Evolutionary conservation across 2,797 vertebrate species (phyloP), one percentile per base, ranked within the genome.

Genomic region (Otolemur crassicaudatus): DNA sequence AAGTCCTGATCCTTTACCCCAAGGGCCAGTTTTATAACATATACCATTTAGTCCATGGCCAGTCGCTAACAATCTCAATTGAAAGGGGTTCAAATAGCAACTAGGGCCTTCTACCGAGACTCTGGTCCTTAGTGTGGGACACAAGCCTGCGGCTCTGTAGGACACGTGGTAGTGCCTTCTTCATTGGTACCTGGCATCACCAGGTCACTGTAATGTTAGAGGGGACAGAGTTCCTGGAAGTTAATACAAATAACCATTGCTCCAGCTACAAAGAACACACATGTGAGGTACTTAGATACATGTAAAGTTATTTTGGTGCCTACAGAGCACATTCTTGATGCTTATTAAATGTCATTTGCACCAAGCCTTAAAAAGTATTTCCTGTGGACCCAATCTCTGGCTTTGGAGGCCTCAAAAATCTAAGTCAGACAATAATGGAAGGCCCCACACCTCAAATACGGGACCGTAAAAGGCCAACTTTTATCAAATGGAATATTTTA

Each of bases 321-420:
- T 69, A 73, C 46, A 46, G 37, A 87, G 76, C 37, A 85, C 75
- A 94, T 75, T 88, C 88, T 83, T 96, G 94, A 94, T 73, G 89
- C 72, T 95, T 95, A 95, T 93, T 94, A 95, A 94, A 93, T 87
- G 91, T 75, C 49, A 87, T 83, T 73, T 87, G 83, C 72, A 91
- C 79, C n/a, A 73, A 89, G 91, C 80, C 84, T 87, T 87, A 84
- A 84, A 87, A 49, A 93, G 40, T 58, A 92, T 61, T 94, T 97
- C 83, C 96, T 90, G 40, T 61, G 49, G 46, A 94, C 22, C 83
- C 61, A 95, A 67, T 67, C 34, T 81, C 25, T 79, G 93, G 84
- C 31, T 95, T 67, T 53, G 43, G 92, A 53, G 12, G 63, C 29
- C 79, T 85, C 77, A 94, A 81, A 94, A 73, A 70, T 22, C 25